Evolutionary conservation across 2,797 vertebrate genomes (phyloP).

Genomic region (Hoplostethus mediterraneus): DNA sequence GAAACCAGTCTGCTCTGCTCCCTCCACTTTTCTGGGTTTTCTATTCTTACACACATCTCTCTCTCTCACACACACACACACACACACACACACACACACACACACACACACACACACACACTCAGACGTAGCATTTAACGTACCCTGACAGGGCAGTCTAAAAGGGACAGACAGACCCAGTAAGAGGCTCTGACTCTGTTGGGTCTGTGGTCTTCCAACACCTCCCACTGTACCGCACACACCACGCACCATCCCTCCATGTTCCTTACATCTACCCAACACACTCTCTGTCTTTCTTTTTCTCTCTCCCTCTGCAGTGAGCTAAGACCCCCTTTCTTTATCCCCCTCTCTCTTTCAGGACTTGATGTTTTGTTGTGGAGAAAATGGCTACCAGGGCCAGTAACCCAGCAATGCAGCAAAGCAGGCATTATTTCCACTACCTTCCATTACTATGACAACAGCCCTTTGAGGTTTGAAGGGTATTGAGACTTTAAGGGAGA

Average conservation of each 20-base stretch:
- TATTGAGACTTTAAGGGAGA: slow-evolving; percentile 68
- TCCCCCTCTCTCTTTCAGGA: slow-evolving; percentile 39
- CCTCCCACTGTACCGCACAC: slow-evolving; percentile 45
- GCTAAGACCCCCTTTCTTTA: slow-evolving; percentile 6
- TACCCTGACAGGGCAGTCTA: slow-evolving; percentile 32
- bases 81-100: slow-evolving; percentile 2
- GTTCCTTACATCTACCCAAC: slow-evolving; percentile 21
- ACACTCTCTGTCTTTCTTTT: slow-evolving; percentile 2
- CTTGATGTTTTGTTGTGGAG: slow-evolving; percentile 54
- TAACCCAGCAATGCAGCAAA: slow-evolving; percentile 72
- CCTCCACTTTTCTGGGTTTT: slow-evolving; percentile 15
- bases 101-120: slow-evolving; percentile 9
- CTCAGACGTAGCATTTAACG: slow-evolving; percentile 30
- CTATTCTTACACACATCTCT: slow-evolving; percentile 40
- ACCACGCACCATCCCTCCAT: slow-evolving; percentile 35
- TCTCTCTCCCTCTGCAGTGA: slow-evolving; percentile 12
- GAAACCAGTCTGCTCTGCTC: too few relatives aligned
- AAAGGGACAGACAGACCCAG: slow-evolving; percentile 14
- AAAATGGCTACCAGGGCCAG: slow-evolving; percentile 57
- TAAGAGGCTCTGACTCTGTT: slow-evolving; percentile 31
- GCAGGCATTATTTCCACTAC: slow-evolving; percentile 76
- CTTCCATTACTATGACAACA: slow-evolving; percentile 83
- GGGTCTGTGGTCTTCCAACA: slow-evolving; percentile 9
- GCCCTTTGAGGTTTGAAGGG: slow-evolving; percentile 74
- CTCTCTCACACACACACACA: slow-evolving; percentile 2